These are phyloP conservation scores for Ips typographus DNA, from an alignment of 1,140 invertebrate species.

Conservation along the genomic window DNA sequence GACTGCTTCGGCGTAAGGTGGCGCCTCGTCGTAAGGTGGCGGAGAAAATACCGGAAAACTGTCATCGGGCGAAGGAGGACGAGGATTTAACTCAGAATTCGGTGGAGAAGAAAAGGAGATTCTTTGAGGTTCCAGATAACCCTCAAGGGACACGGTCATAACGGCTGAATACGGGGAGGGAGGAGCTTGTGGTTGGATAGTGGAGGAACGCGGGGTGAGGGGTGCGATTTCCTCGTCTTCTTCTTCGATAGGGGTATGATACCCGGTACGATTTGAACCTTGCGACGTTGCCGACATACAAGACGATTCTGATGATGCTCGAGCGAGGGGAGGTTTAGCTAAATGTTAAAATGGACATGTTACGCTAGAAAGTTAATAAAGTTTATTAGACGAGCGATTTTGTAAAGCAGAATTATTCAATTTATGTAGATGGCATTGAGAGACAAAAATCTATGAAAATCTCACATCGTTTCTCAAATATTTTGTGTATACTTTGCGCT, in stretches of 20 bases:
- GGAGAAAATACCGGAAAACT: slow-evolving; percentile 84
- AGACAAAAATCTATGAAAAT: too few relatives aligned
- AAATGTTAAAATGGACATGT: slow-evolving; percentile 18
- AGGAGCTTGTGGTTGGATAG: slow-evolving; percentile 48
- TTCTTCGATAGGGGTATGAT: slow-evolving; percentile 63
- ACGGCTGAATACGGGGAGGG: slow-evolving; percentile 83
- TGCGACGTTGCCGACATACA: slow-evolving; percentile 56
- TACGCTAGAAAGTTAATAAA: too few relatives aligned
- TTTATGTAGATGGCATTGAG: too few relatives aligned
- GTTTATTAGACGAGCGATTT: too few relatives aligned
- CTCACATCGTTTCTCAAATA: too few relatives aligned
- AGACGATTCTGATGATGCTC: slow-evolving; percentile 62
- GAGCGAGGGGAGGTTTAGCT: slow-evolving; percentile 56
- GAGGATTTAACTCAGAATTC: slow-evolving; percentile 66
- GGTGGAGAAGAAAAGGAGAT: slow-evolving; percentile 78
- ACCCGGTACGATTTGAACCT: slow-evolving; percentile 58
- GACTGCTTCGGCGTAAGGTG: slow-evolving; percentile 47
- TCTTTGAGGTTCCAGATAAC: slow-evolving; percentile 77
- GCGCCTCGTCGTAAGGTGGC: slow-evolving; percentile 63
- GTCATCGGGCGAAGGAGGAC: slow-evolving; percentile 70
- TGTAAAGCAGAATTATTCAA: too few relatives aligned
- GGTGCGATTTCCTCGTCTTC: slow-evolving; percentile 53
- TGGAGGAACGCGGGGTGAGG: slow-evolving; percentile 57
- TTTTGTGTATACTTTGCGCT: too few relatives aligned
- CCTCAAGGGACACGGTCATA: slow-evolving; percentile 80